phyloP scores from a whole-genome alignment of 1,140 invertebrate genomes.

The Neodiprion virginianus region DNA sequence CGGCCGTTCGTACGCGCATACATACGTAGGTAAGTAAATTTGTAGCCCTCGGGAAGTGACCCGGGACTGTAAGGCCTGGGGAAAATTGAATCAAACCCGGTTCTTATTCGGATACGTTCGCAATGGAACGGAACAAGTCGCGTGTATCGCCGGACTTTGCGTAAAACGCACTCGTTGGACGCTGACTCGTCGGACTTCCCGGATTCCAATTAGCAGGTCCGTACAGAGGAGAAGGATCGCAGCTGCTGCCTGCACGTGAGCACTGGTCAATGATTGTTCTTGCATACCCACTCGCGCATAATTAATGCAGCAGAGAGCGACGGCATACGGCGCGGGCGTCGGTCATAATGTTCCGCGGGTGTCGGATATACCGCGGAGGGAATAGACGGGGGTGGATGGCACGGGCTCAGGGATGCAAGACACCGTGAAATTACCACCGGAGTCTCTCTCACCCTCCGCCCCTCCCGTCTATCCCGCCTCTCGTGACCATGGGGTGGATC shows the following conservation, averaged over 20 bases:
- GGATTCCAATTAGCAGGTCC: too few species aligned
- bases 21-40: constrained; percentile 31
- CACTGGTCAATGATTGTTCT: too few species aligned
- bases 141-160: constrained; percentile 33
- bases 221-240: too few species aligned
- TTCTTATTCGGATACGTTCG: constrained; percentile 27
- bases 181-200: too few species aligned
- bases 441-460: constrained; percentile 49
- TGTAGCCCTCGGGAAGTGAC: background rate
- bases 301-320: background rate
- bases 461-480: too few species aligned
- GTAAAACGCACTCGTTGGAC: too few species aligned
- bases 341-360: background rate
- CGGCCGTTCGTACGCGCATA: constrained; percentile 39
- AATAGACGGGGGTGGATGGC: constrained; percentile 28
- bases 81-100: constrained; percentile 27
- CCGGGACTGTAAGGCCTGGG: constrained; percentile 1
- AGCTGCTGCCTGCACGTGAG: too few species aligned
- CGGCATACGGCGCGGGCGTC: background rate
- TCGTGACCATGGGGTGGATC: constrained; percentile 43
- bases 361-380: background rate
- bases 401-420: constrained; percentile 62
- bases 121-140: constrained; percentile 37
- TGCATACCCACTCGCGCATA: background rate
- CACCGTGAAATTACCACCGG: constrained; percentile 64